Conservation (phyloP, 2,888 invertebrate species). For the Hesperia comma region DNA sequence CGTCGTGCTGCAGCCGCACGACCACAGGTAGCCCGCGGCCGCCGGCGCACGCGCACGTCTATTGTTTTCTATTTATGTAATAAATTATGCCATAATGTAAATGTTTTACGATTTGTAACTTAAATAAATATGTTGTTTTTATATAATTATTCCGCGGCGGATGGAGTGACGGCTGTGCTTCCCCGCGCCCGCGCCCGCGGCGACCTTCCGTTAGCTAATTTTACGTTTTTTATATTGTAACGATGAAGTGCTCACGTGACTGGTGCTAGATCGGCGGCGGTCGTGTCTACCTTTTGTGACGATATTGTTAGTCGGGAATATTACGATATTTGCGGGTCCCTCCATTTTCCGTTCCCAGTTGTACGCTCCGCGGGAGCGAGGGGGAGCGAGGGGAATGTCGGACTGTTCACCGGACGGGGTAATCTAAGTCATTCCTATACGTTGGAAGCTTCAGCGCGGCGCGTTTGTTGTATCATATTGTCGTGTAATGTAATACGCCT, state of each 20-base stretch:
- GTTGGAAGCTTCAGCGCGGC: slow-evolving; percentile 53
- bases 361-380: not conserved
- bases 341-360: slow-evolving; percentile 47
- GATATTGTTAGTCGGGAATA: slow-evolving; percentile 21
- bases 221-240: slow-evolving; percentile 39
- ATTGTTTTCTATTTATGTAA: slow-evolving; percentile 62
- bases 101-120: slow-evolving; percentile 73
- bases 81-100: slow-evolving; percentile 74
- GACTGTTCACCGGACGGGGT: slow-evolving; percentile 42
- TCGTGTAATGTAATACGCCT: slow-evolving; percentile 63
- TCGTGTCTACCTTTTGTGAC: slow-evolving; percentile 36
- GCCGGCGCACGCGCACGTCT: slow-evolving; percentile 58
- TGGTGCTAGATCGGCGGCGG: slow-evolving; percentile 56
- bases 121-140: slow-evolving; percentile 64
- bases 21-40: slow-evolving; percentile 64
- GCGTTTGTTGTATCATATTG: slow-evolving; percentile 64
- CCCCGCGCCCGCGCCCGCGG: slow-evolving; percentile 44
- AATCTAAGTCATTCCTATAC: slow-evolving; percentile 71
- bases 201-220: slow-evolving; percentile 27
- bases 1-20: slow-evolving; percentile 73
- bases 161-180: slow-evolving; percentile 55
- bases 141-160: slow-evolving; percentile 46
- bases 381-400: slow-evolving; percentile 29
- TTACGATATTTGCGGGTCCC: slow-evolving; percentile 52
- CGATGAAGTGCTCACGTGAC: slow-evolving; percentile 57